Evolutionary conservation across 2,888 invertebrate species (phyloP), one percentile per base, ranked within the genome.

Genomic region (Parasteatoda lunata): DNA sequence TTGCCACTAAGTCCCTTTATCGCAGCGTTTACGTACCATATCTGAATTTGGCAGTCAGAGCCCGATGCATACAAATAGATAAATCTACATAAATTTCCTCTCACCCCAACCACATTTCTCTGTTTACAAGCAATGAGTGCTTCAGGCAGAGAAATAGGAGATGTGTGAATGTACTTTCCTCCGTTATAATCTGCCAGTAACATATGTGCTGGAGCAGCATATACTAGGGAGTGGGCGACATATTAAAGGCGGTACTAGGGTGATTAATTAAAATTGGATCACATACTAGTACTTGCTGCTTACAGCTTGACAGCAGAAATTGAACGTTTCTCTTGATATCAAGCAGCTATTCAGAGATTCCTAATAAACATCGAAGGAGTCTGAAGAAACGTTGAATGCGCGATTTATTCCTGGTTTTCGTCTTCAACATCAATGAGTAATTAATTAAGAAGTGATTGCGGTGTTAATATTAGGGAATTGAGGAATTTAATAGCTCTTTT

Each of bases 231-330:
- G 52, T 30, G 64, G 47, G 81, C 77, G 77, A 86, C 86, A 87
- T 82, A 87, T 87, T 87, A 87, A 87, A 82, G 81, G 81, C 86
- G 86, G 82, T 78, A 82, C 82, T 87, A 73, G 54, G 73, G 73
- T 81, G 86, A 87, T 87, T 87, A 87, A 87, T 87, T 87, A 82
- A 87, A 87, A 77, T 78, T 78, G 82, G 86, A 82, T 87, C 71
- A 68, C 81, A 71, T 69, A 72, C 49, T 77, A 59, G 45, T 66
- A 77, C 86, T 76, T 77, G n/a, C 69, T 75, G 75, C 72, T 71
- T 48, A 59, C n/a, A 68, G 68, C 49, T 47, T 81, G 81, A 82
- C 77, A 82, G 47, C 64, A 72, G 69, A 69, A 65, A 77, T 54
- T 81, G 86, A 77, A 73, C 77, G 70, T 77, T 81, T 70, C 68